Base-by-base conservation (phyloP, 2,113 vertebrate species). In the Sylvietta virens region DNA sequence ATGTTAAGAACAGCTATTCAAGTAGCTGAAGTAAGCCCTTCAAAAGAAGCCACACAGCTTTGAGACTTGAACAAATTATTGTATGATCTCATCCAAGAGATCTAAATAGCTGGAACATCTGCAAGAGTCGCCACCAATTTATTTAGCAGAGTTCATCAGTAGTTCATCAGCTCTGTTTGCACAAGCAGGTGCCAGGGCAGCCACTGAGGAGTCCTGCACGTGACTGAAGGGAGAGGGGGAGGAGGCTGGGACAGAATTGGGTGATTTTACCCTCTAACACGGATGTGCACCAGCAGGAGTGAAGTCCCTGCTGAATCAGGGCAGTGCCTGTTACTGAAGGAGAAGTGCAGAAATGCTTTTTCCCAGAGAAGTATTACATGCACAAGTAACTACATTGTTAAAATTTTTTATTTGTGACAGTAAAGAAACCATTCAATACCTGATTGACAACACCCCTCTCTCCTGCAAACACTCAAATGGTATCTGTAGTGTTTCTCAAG, bases 381-480 rank as follows among this genome's bases (percentile, higher is more conserved):
- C 96, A 97, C 92, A 90, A 95, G 90, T 92, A 73, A 83, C 93
- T 89, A 66, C 27, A 90, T 82, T 78, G 95, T 95, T 97, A 96
- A 95, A 97, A 18, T 48, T 83, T 96, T 98, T 98, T 98, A 98
- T 98, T 98, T 97, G 95, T 96, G 97, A 98, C 97, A 98, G 96
- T 96, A 97, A 98, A 97, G 97, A 97, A 97, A 96, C 96, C 96
- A 95, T 96, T 88, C 96, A 97, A 97, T 96, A 97, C 86, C 95
- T 95, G 90, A 93, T 87, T 82, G 92, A 97, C 94, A 98, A 94
- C 79, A 95, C 90, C 95, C 47, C 94, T 88, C 48, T 86, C 86
- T 93, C 95, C 96, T 93, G 91, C 88, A 96, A 95, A 96, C 53
- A 95, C 95, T 94, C 94, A 76, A 15, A 85, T 81, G 31, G 69